Evolutionary conservation across 1,140 invertebrate species (phyloP), one percentile per base, ranked within the genome.

Genomic region (Thaumatotibia leucotreta): DNA sequence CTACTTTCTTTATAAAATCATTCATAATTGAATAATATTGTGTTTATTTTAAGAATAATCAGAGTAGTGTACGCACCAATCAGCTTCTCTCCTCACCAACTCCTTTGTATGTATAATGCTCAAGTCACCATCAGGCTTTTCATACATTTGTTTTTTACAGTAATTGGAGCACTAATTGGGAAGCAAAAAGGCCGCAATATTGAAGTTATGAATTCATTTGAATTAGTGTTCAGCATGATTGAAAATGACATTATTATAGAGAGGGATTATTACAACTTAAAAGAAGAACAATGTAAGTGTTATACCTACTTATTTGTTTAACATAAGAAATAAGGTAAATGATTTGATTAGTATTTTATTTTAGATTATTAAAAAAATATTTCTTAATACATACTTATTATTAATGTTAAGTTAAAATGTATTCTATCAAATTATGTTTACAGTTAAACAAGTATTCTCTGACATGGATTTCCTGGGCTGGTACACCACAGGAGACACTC

Each of bases 161-260:
- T 99, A 1, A 94, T 99, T 83, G 98, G 98, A 66, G 98, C 98
- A 17, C 82, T 99, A 1, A 99, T 99, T 88, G 98, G 98, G 24
- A 99, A 99, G 91, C 98, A 99, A 83, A 98, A 97, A 84, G 98
- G 98, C 20, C 93, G 98, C 31, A 98, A 98, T 74, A 96, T 99
- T 78, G 98, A 99, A 93, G 96, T 99, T n/a, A 98, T 99, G 97
- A 99, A 99, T 88, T 99, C 98, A 0, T 99, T 99, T 92, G 98
- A 99, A 90, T 87, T 99, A 58, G 93, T 97, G 17, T 97, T 96
- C 79, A 95, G 94, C 73, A 90, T 93, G 20, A 95, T 98, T 75
- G 95, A 93, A 52, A 93, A 92, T 1, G 95, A 97, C 78, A 95
- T 98, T 70, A 93, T 99, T 63, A 97, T 99, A 75, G 97, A 99